phyloP scores from a whole-genome alignment of 1,140 invertebrate species.

The Rhynchophorus ferrugineus region DNA sequence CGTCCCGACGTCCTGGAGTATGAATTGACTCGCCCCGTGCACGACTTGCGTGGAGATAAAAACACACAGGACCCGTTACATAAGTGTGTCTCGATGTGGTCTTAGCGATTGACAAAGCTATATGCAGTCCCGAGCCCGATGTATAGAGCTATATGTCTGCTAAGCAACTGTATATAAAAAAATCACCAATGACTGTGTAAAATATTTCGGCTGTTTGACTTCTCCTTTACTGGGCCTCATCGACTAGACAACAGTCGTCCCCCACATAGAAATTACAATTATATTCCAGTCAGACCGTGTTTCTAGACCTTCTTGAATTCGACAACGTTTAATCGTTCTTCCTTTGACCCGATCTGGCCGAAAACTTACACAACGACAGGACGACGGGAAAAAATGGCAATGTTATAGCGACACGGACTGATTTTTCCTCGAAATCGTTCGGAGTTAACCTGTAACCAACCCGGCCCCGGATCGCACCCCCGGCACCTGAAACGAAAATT shows the following conservation, averaged over 20 bases:
- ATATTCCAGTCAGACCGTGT: conserved; percentile 27
- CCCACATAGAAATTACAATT: conserved; percentile 32
- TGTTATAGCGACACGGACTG: not conserved
- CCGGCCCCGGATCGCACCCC: too few species aligned
- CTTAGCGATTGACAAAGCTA: conserved; percentile 1
- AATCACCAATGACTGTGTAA: conserved; percentile 33
- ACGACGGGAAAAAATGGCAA: not conserved
- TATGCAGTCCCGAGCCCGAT: conserved; percentile 2
- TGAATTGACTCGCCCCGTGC: too few species aligned
- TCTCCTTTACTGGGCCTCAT: conserved; percentile 32
- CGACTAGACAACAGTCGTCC: conserved; percentile 28
- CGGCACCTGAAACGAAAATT: not conserved
- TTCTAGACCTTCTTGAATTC: conserved; percentile 30
- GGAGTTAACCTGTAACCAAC: too few species aligned
- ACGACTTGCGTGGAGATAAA: too few species aligned
- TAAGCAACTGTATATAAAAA: conserved; percentile 21
- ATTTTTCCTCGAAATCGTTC: too few species aligned
- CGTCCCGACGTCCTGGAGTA: too few species aligned
- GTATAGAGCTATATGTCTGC: not conserved
- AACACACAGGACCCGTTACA: too few species aligned
- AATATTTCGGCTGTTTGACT: conserved; percentile 32
- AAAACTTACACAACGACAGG: not conserved
- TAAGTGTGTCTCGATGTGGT: not conserved
- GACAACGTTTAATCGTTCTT: conserved; percentile 9
- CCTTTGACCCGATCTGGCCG: conserved; percentile 3